These are phyloP conservation scores for Aphelinus certus DNA, from an alignment of 1,140 invertebrate genomes.

Conservation along the genomic window DNA sequence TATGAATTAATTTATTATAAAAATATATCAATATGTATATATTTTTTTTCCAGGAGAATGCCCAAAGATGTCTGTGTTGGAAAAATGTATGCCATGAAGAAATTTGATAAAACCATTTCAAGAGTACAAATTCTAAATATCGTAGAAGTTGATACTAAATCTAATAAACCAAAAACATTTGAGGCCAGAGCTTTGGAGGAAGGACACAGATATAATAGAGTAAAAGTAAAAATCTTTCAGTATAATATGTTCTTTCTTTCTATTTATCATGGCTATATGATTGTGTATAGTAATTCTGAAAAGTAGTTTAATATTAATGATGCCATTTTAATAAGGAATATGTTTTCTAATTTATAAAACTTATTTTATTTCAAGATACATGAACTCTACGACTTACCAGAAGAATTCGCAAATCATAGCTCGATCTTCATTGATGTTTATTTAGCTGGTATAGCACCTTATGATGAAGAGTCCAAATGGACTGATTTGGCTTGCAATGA, in stretches of 20 bases:
- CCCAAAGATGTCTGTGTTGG: constrained; percentile 46
- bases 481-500: constrained; percentile 47
- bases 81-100: constrained; percentile 48
- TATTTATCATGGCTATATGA: background rate
- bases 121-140: constrained; percentile 55
- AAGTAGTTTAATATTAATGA: constrained; percentile 22
- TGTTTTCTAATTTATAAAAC: constrained; percentile 12
- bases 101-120: constrained; percentile 49
- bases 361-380: constrained; percentile 45
- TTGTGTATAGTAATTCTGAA: background rate
- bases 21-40: too few species aligned
- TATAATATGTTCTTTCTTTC: background rate
- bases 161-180: constrained; percentile 30
- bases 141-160: constrained; percentile 39
- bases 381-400: constrained; percentile 51
- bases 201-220: background rate
- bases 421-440: constrained; percentile 56
- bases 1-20: too few species aligned
- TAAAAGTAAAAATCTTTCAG: constrained; percentile 13
- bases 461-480: constrained; percentile 59
- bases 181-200: too few species aligned
- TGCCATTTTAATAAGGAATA: background rate
- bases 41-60: constrained; percentile 41
- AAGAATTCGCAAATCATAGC: constrained; percentile 48
- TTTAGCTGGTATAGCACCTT: constrained; percentile 52